Evolutionary conservation across 1,140 invertebrate genomes (phyloP).

Genomic region (Lasioglossum albipes): DNA sequence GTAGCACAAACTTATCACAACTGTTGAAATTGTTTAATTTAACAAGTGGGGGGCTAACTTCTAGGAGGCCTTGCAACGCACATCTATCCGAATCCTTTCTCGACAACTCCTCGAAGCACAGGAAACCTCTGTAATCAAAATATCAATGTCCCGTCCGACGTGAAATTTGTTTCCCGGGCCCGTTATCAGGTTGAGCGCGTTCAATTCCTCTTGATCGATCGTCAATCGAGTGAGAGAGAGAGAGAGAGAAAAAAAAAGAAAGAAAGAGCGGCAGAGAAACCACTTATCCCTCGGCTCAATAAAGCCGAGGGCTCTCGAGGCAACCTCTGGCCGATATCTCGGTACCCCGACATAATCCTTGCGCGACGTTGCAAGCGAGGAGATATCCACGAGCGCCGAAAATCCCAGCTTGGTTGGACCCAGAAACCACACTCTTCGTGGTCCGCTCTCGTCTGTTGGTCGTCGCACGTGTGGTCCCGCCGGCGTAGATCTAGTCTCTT

Average conservation of each 20-base stretch:
- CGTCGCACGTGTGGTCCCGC: constrained; percentile 62
- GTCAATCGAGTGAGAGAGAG: background rate
- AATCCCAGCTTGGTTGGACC: constrained; percentile 39
- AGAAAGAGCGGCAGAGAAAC: background rate
- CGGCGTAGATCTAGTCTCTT: constrained; percentile 65
- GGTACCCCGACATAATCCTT: constrained; percentile 39
- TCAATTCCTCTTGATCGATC: constrained; percentile 8
- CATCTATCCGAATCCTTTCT: no score
- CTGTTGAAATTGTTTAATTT: no score
- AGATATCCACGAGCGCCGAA: constrained; percentile 58
- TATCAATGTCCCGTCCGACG: background rate
- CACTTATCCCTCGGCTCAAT: background rate
- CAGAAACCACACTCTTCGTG: constrained; percentile 48
- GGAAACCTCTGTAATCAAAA: background rate
- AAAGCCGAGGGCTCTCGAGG: constrained; percentile 8
- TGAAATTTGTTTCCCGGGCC: background rate
- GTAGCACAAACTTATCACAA: no score
- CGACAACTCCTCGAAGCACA: no score
- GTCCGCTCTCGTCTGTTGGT: constrained; percentile 23
- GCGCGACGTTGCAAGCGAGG: constrained; percentile 43
- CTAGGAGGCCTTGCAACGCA: no score
- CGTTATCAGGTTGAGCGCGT: background rate
- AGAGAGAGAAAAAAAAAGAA: background rate
- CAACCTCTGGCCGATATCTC: constrained; percentile 42
- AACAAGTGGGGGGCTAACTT: no score